Evolutionary conservation across 2,797 vertebrate species (phyloP).

Genomic region (Morus bassanus): DNA sequence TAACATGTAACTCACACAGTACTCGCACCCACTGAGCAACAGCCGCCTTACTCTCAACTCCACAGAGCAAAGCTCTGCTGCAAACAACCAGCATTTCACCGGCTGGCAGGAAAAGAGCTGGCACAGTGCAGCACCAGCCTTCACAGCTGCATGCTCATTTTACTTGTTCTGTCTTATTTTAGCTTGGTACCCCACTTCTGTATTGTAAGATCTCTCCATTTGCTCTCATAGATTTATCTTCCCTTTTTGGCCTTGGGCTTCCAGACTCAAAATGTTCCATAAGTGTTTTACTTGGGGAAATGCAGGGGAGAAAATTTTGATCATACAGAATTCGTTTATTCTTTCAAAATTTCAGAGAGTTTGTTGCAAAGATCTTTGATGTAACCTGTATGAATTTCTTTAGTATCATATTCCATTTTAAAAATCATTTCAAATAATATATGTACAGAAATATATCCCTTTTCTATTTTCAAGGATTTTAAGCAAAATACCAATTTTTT

Average conservation of each 20-base stretch:
- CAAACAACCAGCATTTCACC: no score
- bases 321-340: not conserved
- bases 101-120: accelerated
- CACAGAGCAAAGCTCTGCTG: not conserved
- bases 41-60: not conserved
- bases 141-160: accelerated
- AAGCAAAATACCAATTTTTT: not conserved
- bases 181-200: not conserved
- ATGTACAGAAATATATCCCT: not conserved
- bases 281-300: not conserved
- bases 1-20: accelerated
- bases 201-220: not conserved
- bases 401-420: not conserved
- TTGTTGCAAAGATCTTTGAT: not conserved
- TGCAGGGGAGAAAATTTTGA: not conserved
- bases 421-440: not conserved
- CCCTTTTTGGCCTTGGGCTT: not conserved
- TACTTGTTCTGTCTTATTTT: not conserved
- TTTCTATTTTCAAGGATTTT: not conserved
- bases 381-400: not conserved
- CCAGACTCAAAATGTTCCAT: not conserved
- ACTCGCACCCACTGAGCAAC: accelerated
- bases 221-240: not conserved
- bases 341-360: not conserved
- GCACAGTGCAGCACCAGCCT: not conserved